phyloP scores from a whole-genome alignment of 2,888 invertebrate species.

The Tetheella fluctuosa region DNA sequence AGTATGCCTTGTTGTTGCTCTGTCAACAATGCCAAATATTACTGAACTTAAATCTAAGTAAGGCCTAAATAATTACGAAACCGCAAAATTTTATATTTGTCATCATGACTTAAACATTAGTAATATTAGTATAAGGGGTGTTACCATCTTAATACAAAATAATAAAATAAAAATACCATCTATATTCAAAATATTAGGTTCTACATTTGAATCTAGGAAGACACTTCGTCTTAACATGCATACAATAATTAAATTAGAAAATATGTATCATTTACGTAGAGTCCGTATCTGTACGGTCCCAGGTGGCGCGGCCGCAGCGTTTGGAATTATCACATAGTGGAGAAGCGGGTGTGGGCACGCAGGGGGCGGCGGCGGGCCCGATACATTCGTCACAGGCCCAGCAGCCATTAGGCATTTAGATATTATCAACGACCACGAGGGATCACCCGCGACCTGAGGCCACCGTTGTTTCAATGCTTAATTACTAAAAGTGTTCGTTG shows the following conservation, averaged over 20 bases:
- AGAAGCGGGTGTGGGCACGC: constrained; percentile 61
- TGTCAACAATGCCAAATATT: constrained; percentile 68
- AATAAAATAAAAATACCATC: too few species aligned
- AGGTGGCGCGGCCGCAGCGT: constrained; percentile 85
- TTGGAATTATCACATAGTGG: constrained; percentile 85
- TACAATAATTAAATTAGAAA: constrained; percentile 16
- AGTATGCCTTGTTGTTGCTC: constrained; percentile 51
- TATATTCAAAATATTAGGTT: too few species aligned
- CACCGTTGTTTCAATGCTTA: constrained; percentile 76
- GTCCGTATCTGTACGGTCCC: constrained; percentile 78
- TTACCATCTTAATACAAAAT: too few species aligned
- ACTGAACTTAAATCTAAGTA: constrained; percentile 52
- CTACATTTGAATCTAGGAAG: too few species aligned
- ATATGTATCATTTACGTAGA: constrained; percentile 29
- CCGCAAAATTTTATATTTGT: background rate
- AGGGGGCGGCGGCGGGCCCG: constrained; percentile 58
- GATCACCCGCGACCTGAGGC: constrained; percentile 78
- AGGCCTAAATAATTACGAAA: constrained; percentile 16
- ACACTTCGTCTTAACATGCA: too few species aligned
- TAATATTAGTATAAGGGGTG: too few species aligned
- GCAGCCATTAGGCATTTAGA: constrained; percentile 85
- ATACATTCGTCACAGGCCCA: constrained; percentile 85
- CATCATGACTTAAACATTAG: background rate
- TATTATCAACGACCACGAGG: constrained; percentile 80
- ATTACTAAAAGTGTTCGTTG: constrained; percentile 80